phyloP scores from a whole-genome alignment of 2,113 vertebrate genomes.

The Cricetomys ansorgei region DNA sequence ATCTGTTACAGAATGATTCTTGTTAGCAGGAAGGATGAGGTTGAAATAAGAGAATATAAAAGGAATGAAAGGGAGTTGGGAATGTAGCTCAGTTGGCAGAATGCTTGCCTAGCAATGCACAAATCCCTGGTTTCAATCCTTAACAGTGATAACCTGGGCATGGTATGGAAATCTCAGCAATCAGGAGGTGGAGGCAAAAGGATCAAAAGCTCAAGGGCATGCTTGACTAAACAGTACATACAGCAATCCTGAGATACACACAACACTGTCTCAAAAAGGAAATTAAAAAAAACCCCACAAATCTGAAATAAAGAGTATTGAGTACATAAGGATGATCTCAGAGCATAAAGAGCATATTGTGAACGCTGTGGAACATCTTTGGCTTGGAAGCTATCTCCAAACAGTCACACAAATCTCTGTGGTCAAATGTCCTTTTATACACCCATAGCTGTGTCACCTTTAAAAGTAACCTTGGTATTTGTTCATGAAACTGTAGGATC shows the following conservation, averaged over 20 bases:
- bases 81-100: not conserved
- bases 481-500: slow-evolving; percentile 42
- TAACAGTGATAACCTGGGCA: not conserved
- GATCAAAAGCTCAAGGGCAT: not conserved
- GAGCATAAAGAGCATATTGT: not conserved
- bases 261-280: not conserved
- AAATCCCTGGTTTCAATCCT: not conserved
- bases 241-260: not conserved
- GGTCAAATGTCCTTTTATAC: slow-evolving; percentile 53
- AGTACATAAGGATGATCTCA: not conserved
- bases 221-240: not conserved
- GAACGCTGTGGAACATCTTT: not conserved
- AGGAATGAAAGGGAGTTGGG: not conserved
- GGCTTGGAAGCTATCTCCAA: slow-evolving; percentile 14
- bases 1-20: not conserved
- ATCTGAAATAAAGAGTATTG: not conserved
- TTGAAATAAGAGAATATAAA: not conserved
- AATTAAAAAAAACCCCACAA: not conserved
- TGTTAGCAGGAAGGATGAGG: not conserved
- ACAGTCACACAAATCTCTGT: slow-evolving; percentile 35
- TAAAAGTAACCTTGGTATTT: slow-evolving; percentile 55
- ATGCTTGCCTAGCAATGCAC: not conserved
- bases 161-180: not conserved
- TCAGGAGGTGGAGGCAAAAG: not conserved
- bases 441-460: not conserved